Base-by-base conservation (phyloP, 2,797 vertebrate genomes). In the Enteromius thamalakanensis region DNA sequence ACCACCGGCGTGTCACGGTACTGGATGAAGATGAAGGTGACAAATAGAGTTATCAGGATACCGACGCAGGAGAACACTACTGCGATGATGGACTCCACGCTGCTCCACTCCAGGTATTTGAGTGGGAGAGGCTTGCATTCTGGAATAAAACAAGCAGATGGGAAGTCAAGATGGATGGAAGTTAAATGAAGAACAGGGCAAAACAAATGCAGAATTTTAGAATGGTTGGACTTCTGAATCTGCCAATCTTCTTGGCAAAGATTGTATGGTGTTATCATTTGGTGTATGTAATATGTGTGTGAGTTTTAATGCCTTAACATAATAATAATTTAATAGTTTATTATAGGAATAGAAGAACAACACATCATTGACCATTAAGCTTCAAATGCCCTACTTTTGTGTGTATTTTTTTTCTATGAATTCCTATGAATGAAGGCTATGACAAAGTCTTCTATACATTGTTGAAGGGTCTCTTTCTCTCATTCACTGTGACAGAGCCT, bases 1-100 rank as follows among this genome's bases (percentile, higher is more conserved):
- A 99, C 98, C 92, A 99, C 98, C 0, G 98, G 98, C 0, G 98
- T 99, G 84, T 99, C 98, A 42, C 97, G 96, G 92, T 99, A 99
- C 88, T 98, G 96, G 89, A 98, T 96, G 91, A 99, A 99, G 91
- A 99, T 94, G 82, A 99, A 97, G 68, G 97, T 99, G 89, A 99
- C 98, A 88, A 99, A 99, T 91, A 98, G 96, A 84, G 98, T 99
- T 88, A 98, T 94, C 40, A 99, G 94, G 90, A 99, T 99, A 68
- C 98, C 98, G 88, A 98, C 88, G 83, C 97, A 99, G 91, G 98
- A 99, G 91, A 99, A 99, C 80, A 85, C 97, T 62, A 99, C 97
- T 1, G 98, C 98, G 29, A 99, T 96, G 49, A 99, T 97, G 84
- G 98, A 98, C 88, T 99, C 98, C 85, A 97, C 96, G 85, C 97